phyloP scores from a whole-genome alignment of 2,113 vertebrate species.

The Nothobranchius furzeri region DNA sequence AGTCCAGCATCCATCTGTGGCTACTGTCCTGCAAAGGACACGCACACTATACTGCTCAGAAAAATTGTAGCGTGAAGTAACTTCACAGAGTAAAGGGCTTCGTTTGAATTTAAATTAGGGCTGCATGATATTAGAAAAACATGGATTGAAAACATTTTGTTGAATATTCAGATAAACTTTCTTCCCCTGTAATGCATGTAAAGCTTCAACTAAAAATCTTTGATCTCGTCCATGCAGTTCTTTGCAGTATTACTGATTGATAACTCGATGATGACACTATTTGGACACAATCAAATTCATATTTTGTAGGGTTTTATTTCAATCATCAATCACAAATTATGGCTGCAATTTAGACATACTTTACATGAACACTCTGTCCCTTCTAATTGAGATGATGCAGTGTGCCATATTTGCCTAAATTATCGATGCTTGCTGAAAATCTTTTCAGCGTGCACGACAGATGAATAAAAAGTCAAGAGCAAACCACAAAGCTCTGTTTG shows the following conservation, averaged over 20 bases:
- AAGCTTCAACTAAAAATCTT: too few relatives aligned
- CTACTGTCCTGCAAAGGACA: too few relatives aligned
- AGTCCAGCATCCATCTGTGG: not conserved
- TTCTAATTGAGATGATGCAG: constrained; percentile 27
- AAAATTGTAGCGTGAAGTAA: not conserved
- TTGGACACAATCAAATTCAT: not conserved
- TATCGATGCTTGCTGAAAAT: constrained; percentile 28
- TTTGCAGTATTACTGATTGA: too few relatives aligned
- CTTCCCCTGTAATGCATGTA: too few relatives aligned
- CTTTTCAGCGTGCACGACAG: not conserved
- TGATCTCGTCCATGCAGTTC: too few relatives aligned
- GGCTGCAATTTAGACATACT: not conserved
- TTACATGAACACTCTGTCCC: constrained; percentile 6
- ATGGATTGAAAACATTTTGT: not conserved
- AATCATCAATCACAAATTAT: constrained; percentile 7
- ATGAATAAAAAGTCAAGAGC: constrained; percentile 4
- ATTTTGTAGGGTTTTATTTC: not conserved
- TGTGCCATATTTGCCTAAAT: constrained; percentile 41
- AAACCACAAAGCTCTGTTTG: constrained; percentile 21
- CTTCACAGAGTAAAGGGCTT: too few relatives aligned
- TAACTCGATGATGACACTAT: not conserved
- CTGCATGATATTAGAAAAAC: not conserved
- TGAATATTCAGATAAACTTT: too few relatives aligned
- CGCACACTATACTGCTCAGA: too few relatives aligned
- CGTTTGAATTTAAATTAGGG: not conserved